phyloP scores from a whole-genome alignment of 2,113 vertebrate species.

The Murina feae region DNA sequence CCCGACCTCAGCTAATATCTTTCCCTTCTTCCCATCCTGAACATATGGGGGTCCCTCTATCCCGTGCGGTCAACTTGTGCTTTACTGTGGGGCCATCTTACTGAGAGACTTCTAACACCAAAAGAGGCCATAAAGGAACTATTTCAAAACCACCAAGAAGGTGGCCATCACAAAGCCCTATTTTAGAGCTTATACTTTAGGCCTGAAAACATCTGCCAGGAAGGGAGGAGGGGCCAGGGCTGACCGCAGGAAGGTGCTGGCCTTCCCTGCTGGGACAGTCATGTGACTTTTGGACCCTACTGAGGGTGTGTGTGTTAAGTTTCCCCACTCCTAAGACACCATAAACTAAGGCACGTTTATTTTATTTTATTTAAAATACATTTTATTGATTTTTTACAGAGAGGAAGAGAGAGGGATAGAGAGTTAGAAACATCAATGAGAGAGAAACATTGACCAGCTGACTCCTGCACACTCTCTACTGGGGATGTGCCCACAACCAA shows the following conservation, averaged over 20 bases:
- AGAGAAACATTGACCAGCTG: too few relatives aligned
- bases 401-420: too few relatives aligned
- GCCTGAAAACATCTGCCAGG: neutral
- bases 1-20: neutral
- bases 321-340: neutral
- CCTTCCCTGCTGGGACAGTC: neutral
- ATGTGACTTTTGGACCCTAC: neutral
- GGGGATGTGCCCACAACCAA: too few relatives aligned
- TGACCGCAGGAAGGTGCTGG: neutral
- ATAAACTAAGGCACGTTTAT: neutral
- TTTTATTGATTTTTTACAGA: too few relatives aligned
- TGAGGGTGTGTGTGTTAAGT: neutral
- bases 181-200: neutral
- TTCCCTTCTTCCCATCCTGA: neutral
- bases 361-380: too few relatives aligned
- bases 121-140: neutral
- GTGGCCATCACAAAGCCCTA: neutral
- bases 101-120: neutral
- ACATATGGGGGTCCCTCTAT: neutral
- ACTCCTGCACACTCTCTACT: too few relatives aligned
- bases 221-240: neutral
- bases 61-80: neutral
- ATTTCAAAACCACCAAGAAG: constrained; percentile 12
- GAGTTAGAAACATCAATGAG: too few relatives aligned
- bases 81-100: neutral